Evolutionary conservation across 2,888 invertebrate species (phyloP).

Genomic region (Dryadula phaetusa): DNA sequence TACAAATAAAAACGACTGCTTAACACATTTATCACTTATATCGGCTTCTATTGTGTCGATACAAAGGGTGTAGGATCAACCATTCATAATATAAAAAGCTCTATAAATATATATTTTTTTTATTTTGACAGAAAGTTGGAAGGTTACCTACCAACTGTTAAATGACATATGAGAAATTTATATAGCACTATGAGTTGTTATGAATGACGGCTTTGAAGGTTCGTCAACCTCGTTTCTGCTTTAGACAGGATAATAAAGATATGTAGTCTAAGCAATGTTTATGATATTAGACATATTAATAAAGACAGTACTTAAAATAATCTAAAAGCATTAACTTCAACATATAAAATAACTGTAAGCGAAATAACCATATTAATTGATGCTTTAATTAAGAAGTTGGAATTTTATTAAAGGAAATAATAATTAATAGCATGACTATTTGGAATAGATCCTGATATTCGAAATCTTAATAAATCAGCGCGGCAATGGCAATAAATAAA

Average conservation of each 20-base stretch:
- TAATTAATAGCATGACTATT: conserved; percentile 36
- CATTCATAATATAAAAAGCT: conserved; percentile 66
- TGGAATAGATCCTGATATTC: conserved; percentile 39
- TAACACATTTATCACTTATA: conserved; percentile 61
- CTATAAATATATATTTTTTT: conserved; percentile 66
- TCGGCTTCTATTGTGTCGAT: conserved; percentile 57
- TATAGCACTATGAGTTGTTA: conserved; percentile 64
- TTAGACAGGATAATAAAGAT: conserved; percentile 67
- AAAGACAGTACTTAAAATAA: conserved; percentile 47
- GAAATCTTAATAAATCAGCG: conserved; percentile 50
- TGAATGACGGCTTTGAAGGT: conserved; percentile 69
- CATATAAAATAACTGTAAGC: conserved; percentile 38
- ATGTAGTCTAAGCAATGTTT: conserved; percentile 62
- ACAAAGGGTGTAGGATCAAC: conserved; percentile 63
- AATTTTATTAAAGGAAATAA: conserved; percentile 32
- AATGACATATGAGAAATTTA: conserved; percentile 75
- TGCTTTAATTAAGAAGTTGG: conserved; percentile 25
- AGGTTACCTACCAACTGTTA: conserved; percentile 54
- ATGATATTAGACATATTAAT: conserved; percentile 62
- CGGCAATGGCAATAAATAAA: conserved; percentile 49
- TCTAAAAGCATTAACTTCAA: not conserved
- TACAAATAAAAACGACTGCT: conserved; percentile 50
- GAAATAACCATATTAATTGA: not conserved
- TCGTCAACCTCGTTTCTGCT: conserved; percentile 70
- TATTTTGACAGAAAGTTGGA: conserved; percentile 68